Base-by-base conservation (phyloP, 1,140 invertebrate species). In the Brachionus asplanchnoidis region DNA sequence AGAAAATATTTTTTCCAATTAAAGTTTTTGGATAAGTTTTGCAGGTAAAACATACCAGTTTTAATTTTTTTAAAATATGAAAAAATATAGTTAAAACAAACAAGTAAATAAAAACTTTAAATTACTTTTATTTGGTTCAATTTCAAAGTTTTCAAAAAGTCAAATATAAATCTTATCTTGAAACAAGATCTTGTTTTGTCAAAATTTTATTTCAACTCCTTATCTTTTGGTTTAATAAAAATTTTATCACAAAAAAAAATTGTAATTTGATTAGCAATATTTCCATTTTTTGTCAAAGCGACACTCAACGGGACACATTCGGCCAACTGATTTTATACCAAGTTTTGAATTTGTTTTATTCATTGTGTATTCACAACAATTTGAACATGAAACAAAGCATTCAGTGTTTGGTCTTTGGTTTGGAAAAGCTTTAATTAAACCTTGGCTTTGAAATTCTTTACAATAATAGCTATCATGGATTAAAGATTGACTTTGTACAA, bases 381-480 rank as follows among this genome's bases (percentile, higher is more conserved):
- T 50, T 2, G 42, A 50, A 50, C 73, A 77, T 17, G 73, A 77
- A 26, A 77, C 73, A 77, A 77, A 77, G 14, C 73, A 77, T 46
- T 11, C 42, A 26, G 20, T 26, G 42, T 50, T 11, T 8, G 32
- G 17, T 53, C 73, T 46, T 77, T 50, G 17, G 8, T 6, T 77
- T 50, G 73, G 44, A 77, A 77, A 77, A 20, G 42, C 42, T 77
- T 50, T 23, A 28, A 14, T 28, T 53, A 77, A 73, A 17, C 68
- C 40, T 20, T 53, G 7, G 17, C 23, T 20, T 56, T 23, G 46
- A 46, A 65, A 82, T 32, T 82, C 65, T 44, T 14, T 23, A 82
- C 79, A 82, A 68, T 26, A 82, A 17, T 65, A 82, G 40, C 79
- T 82, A 23, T 60, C 79, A 17, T 82, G 79, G 23, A 65, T 12